Evolutionary conservation across 2,113 vertebrate species (phyloP).

Genomic region (Coregonus clupeaformis): DNA sequence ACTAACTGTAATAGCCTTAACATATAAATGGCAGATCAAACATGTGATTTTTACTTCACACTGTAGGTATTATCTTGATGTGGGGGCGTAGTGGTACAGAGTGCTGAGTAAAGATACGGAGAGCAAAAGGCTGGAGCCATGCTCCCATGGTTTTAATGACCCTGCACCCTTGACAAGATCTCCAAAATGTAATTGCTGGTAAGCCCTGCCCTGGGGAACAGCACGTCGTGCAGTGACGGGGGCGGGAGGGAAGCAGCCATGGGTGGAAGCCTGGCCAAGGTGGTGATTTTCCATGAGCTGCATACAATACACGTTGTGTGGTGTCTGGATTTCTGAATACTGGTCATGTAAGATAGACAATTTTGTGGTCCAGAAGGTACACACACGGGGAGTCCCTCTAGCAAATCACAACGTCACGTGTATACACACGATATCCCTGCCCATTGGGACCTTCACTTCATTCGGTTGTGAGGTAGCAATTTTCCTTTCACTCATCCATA

Average conservation of each 20-base stretch:
- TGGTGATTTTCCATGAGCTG: slow-evolving; percentile 71
- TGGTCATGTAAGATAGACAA: slow-evolving; percentile 18
- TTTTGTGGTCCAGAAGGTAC: slow-evolving; percentile 4
- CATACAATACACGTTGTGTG: slow-evolving; percentile 42
- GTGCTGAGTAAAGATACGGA: slow-evolving; percentile 47
- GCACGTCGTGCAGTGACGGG: neutral
- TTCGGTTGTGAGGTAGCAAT: slow-evolving; percentile 35
- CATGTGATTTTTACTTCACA: neutral
- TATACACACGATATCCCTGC: slow-evolving; percentile 31
- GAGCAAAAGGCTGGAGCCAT: slow-evolving; percentile 46
- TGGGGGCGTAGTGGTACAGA: slow-evolving; percentile 42
- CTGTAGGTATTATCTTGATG: slow-evolving; percentile 11
- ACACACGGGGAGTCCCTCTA: slow-evolving; percentile 28
- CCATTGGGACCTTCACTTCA: slow-evolving; percentile 49
- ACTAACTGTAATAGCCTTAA: neutral
- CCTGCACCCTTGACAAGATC: slow-evolving; percentile 61
- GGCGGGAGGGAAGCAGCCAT: slow-evolving; percentile 29
- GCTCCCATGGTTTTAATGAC: slow-evolving; percentile 56
- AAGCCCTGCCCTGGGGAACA: slow-evolving; percentile 51
- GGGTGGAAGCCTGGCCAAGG: slow-evolving; percentile 57
- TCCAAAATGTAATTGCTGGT: slow-evolving; percentile 66
- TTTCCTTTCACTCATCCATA: slow-evolving; percentile 11
- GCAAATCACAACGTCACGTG: slow-evolving; percentile 56
- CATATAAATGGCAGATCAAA: neutral
- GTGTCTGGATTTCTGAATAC: slow-evolving; percentile 34